Evolutionary conservation across 2,113 vertebrate genomes (phyloP), one percentile per base, ranked within the genome.

Genomic region (Osmerus mordax): DNA sequence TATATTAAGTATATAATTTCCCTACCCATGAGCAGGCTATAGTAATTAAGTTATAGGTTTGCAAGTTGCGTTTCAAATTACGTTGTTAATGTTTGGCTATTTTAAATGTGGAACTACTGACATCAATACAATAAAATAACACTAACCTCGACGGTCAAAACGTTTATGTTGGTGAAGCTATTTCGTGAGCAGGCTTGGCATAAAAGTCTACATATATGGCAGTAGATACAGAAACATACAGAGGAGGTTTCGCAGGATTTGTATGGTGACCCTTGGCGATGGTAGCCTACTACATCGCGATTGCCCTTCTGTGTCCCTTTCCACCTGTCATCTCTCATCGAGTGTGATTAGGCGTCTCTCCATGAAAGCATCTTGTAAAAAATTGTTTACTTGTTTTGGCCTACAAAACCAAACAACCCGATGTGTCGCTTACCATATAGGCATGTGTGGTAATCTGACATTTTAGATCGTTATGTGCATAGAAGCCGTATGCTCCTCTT

Each of bases 311-410:
- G 69, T 81, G 85, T 82, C 71, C 69, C 65, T 82, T 85, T 88
- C 85, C 87, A 89, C 90, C 87, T 91, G 89, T 89, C 90, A 89
- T 79, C 76, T 88, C 75, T 88, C 83, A 89, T 90, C 73, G 58
- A 85, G 54, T 71, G 78, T 71, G 81, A 73, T 83, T 80, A 69
- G 69, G 68, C 70, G 75, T 67, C 53, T 83, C 72, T 72, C 74
- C 67, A 73, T 77, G 61, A 82, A 78, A 81, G 75, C 53, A 75
- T 69, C 65, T 59, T 36, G 3, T 62, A 51, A 68, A 71, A 72
- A 75, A 36, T 36, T 7, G 4, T 36, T 36, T 7, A 5, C 32
- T 36, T 7, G 32, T 36, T 36, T 36, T 36, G 32, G 32, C 32
- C 32, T 6, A 36, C 32, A 36, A 36, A 6, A 36, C 32, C 32